These are phyloP conservation scores for Acrossocheilus wenchowensis DNA, from an alignment of 2,797 vertebrate genomes.

Conservation along the genomic window DNA sequence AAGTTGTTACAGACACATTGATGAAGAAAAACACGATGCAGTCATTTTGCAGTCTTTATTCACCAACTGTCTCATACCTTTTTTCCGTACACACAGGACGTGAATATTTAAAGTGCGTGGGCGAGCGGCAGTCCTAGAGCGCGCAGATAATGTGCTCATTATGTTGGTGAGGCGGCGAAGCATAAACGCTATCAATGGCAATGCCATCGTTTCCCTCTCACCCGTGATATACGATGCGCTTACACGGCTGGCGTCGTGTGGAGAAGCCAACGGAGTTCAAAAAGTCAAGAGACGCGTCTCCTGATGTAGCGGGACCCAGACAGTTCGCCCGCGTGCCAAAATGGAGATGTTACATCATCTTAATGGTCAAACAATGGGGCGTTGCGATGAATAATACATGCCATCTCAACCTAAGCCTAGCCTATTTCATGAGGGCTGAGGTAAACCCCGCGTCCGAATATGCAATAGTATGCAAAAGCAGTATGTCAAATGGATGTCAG, in stretches of 20 bases:
- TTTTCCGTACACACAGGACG: slow-evolving; percentile 36
- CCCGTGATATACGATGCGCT: slow-evolving; percentile 57
- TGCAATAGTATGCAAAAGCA: slow-evolving; percentile 42
- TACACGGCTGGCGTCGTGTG: slow-evolving; percentile 42
- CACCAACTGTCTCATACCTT: slow-evolving; percentile 32
- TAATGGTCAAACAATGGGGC: slow-evolving; percentile 73
- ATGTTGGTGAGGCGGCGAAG: slow-evolving; percentile 56
- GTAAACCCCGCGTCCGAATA: slow-evolving; percentile 35
- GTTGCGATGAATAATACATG: slow-evolving; percentile 78
- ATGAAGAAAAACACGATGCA: neutral
- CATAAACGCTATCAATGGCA: slow-evolving; percentile 61
- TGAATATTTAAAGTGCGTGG: slow-evolving; percentile 59
- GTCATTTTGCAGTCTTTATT: slow-evolving; percentile 10
- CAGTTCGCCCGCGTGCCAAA: slow-evolving; percentile 52
- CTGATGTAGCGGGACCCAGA: slow-evolving; percentile 49
- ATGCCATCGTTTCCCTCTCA: slow-evolving; percentile 53
- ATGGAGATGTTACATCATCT: slow-evolving; percentile 74
- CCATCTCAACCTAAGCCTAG: slow-evolving; percentile 29
- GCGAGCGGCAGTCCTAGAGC: slow-evolving; percentile 46
- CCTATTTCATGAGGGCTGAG: slow-evolving; percentile 20
- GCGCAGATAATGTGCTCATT: slow-evolving; percentile 62
- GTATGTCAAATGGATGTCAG: slow-evolving; percentile 28
- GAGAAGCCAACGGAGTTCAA: slow-evolving; percentile 57
- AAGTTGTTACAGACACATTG: neutral
- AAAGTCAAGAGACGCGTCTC: slow-evolving; percentile 66